Base-by-base conservation (phyloP, 2,797 vertebrate genomes). In the Etheostoma perlongum region DNA sequence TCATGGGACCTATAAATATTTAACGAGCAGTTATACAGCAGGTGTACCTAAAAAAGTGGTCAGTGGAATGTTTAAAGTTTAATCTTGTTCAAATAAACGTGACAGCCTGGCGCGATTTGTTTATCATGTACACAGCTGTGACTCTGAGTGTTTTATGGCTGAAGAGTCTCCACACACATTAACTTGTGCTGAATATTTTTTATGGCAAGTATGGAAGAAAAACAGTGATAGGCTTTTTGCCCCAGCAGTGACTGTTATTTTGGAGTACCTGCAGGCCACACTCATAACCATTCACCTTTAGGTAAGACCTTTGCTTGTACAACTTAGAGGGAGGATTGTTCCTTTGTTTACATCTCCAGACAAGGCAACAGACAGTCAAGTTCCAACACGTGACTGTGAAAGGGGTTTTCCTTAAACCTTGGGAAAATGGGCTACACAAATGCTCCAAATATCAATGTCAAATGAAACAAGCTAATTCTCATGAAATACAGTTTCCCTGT, bases 211-310 rank as follows among this genome's bases (percentile, higher is more conserved):
- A 25, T 7, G 8, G 2, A 74, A n/a, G 30, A 60, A 72, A 62
- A 62, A 14, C 40, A 57, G 23, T 16, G 10, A 78, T 27, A 3
- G 15, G 13, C 3, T 53, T 5, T 58, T 25, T 47, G 46, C 25
- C 21, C 60, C 18, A 60, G 53, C 18, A 49, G 11, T 30, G 57
- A 69, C 57, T 67, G 67, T 79, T 66, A 73, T 55, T 62, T 59
- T 33, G 10, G 78, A 44, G 44, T 81, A 57, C 77, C 92, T 89
- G 47, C 61, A 74, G 84, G 87, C 69, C 81, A 84, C 55, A 79
- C 68, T 83, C 72, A 10, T 83, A 27, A 94, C 85, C 92, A 91
- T 85, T 91, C 66, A 89, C 87, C 89, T 88, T 65, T 11, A 76
- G 72, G 63, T 85, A 74, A 88, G 73, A 83, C 71, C 64, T 74